Evolutionary conservation across 2,797 vertebrate species (phyloP), one percentile per base, ranked within the genome.

Genomic region (Neomorphus geoffroyi): DNA sequence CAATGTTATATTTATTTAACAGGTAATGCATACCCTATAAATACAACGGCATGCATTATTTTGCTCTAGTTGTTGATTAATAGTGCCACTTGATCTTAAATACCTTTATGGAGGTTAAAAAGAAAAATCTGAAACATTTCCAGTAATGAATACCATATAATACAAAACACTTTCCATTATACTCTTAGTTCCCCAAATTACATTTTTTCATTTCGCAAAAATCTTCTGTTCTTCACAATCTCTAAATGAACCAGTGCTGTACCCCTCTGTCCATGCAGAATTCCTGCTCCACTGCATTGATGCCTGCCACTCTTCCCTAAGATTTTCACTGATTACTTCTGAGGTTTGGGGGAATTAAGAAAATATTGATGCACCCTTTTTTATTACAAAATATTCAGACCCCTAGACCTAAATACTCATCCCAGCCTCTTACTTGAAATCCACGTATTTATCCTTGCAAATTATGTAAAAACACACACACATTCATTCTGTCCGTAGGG

Each of bases 391-490:
- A 51, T 28, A 82, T 69, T 73, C 56, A n/a, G n/a, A n/a, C 11
- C 0, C 4, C 3, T 6, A 22, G n/a, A 56, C 62, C 21, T 39
- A 88, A 81, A 61, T 54, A 88, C 5, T 67, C 11, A 53, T 37
- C 12, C 33, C 30, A 48, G 19, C 24, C 22, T 84, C 62, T 75
- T 24, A 66, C 58, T 66, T 60, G 32, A 80, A 30, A 54, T 14
- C 26, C 33, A 53, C 27, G 51, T 54, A 27, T 27, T 70, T 53
- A 28, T 60, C 32, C 51, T 73, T 66, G 37, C 16, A 51, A 24
- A 62, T 17, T 22, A 23, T 1, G 3, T 15, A n/a, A n/a, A n/a
- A n/a, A n/a, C 12, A 28, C 1, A 33, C 7, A 32, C 22, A 23
- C 5, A 26, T 43, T 70, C 23, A 6, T 70, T 72, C 56, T 37